Evolutionary conservation across 2,113 vertebrate species (phyloP), one percentile per base, ranked within the genome.

Genomic region (Okapia johnstoni): DNA sequence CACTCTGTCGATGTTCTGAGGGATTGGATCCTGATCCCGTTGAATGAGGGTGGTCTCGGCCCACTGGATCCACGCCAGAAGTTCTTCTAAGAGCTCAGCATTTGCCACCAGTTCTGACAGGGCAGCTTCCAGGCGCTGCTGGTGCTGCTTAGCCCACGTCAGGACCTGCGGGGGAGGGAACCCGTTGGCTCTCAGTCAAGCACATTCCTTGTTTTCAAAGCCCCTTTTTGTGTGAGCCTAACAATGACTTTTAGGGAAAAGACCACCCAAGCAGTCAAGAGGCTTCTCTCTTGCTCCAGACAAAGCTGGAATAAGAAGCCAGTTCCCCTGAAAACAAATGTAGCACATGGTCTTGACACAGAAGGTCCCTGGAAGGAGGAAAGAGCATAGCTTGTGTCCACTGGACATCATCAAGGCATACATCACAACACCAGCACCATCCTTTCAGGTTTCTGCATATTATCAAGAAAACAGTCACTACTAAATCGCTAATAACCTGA

Each of bases 111-210:
- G 98, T 97, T 99, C 99, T 0, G 99, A 99, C 11, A 99, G 99
- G 0, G 99, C 99, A 0, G 99, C 98, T 97, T 99, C 99, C 87
- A 99, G 98, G 0, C 99, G 99, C 98, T 99, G 99, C 98, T 99
- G 99, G 92, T 99, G 99, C 98, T 99, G 99, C 97, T 99, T 99
- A 0, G 99, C 99, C 99, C 99, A 99, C 0, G 99, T 99, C 93
- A 99, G 98, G 92, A 99, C 99, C 99, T 99, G 98, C 0, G 0
- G 57, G 73, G 12, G 7, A 17, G 66, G 85, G 80, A 55, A 13
- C 30, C 12, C 73, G 11, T 4, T 2, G 7, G 36, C 8, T 43
- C 25, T 79, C 43, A 70, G 89, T 60, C 48, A 1, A 23, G 63
- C 50, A 36, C 14, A 63, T 50, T 43, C 25, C 23, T 73, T n/a